Base-by-base conservation (phyloP, 2,888 invertebrate species). In the Morinoia aosen region DNA sequence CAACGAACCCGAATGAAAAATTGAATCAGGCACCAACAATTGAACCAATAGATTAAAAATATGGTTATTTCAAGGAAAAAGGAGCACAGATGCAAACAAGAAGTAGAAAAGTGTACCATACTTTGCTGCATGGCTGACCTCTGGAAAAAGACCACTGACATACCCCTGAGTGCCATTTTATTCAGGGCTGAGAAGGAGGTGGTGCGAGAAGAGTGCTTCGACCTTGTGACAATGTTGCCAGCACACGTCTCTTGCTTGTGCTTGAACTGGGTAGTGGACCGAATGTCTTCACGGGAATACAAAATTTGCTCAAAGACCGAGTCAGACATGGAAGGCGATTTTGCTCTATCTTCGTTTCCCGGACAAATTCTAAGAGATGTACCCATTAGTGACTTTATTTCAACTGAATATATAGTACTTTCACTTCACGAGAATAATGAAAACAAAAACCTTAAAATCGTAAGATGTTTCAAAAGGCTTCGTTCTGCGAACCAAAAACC, bases 81-180 rank as follows among this genome's bases (percentile, higher is more conserved):
- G 12, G 19, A 76, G 25, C 10, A 76, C 76, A 76, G 76, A 76
- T 76, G 33, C 76, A 76, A 10, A 33, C 16, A 76, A 33, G 76
- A 90, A 90, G 48, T 39, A 90, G 19, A 40, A 48, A 40, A 90
- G 90, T 90, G 48, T 48, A 90, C 48, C 90, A 90, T 90, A 90
- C 90, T 90, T 90, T 90, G 90, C 90, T 90, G 90, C 90, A 90
- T 39, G 90, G 90, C 90, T 90, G 48, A 90, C 90, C 90, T 76
- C 76, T 10, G 76, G 61, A 76, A 76, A 33, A 76, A 76, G 76
- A 76, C 76, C 76, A 76, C 76, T 76, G 76, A 76, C 76, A 61
- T 61, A 61, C 76, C 76, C 33, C 76, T 76, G 25, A 33, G 76
- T 76, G 76, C 33, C 76, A 76, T 76, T 76, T 76, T 76, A 76